phyloP scores from a whole-genome alignment of 2,113 vertebrate genomes.

The rat (Rattus norvegicus) region DNA sequence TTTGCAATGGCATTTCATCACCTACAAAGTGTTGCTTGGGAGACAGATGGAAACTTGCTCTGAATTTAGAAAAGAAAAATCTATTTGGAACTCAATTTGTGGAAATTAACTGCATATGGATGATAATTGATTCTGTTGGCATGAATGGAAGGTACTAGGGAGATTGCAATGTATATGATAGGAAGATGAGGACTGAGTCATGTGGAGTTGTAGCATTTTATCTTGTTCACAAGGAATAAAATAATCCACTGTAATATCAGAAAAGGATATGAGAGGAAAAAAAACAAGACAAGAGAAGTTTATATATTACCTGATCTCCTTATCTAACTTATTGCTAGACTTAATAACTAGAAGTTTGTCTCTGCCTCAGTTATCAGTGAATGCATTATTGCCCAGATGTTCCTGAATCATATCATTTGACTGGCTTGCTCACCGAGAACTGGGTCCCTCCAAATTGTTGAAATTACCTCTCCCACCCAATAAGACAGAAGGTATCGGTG shows the following conservation, averaged over 20 bases:
- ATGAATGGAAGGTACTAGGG: neutral
- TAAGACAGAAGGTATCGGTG: constrained; percentile 46
- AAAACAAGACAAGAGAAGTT: neutral
- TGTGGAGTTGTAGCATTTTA: neutral
- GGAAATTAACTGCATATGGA: neutral
- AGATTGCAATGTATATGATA: neutral
- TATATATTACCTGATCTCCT: constrained; percentile 4
- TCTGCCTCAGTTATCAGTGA: neutral
- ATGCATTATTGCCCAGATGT: neutral
- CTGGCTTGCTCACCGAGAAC: constrained; percentile 18
- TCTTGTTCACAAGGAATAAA: neutral
- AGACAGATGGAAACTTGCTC: neutral
- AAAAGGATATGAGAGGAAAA: neutral
- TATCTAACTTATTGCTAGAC: neutral
- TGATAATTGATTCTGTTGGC: neutral
- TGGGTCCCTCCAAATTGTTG: neutral
- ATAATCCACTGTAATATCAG: neutral
- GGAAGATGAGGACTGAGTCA: neutral
- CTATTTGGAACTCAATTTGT: neutral
- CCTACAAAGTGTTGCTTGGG: neutral
- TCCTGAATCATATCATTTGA: constrained; percentile 33
- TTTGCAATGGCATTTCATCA: neutral
- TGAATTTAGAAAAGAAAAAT: neutral
- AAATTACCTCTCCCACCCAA: neutral
- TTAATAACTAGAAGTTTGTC: constrained; percentile 39